A percentile compares a stretch with the other conserved stretches of the same genome.
These are phyloP conservation scores for Aphelocoma coerulescens DNA, from an alignment of 2,113 vertebrate genomes.

Conservation along the genomic window DNA sequence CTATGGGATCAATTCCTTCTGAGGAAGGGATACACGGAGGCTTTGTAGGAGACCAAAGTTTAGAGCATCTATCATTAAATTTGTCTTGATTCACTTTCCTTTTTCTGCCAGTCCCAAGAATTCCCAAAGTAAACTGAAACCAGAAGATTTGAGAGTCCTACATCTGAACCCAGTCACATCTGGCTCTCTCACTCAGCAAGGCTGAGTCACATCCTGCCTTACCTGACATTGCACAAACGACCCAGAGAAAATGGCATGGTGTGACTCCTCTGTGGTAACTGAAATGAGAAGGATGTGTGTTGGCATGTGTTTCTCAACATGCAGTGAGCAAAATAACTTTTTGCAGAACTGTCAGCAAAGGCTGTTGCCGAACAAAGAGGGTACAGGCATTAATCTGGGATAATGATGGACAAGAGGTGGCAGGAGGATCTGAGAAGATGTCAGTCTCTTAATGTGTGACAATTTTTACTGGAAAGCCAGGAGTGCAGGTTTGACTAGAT, in stretches of 20 bases:
- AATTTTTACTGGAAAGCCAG: constrained; percentile 41
- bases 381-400: neutral
- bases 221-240: constrained; percentile 41
- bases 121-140: neutral
- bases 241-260: neutral
- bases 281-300: neutral
- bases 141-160: neutral
- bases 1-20: neutral
- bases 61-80: neutral
- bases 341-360: neutral
- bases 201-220: constrained; percentile 61
- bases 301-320: constrained; percentile 10
- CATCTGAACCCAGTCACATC: neutral
- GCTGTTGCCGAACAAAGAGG: neutral
- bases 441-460: constrained; percentile 7
- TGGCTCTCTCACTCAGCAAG: no score
- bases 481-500: constrained; percentile 44
- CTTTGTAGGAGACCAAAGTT: neutral
- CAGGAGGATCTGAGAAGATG: constrained; percentile 11
- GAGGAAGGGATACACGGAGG: neutral
- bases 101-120: neutral
- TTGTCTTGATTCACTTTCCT: neutral
- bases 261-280: neutral
- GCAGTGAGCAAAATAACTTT: neutral
- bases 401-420: neutral